Conservation (phyloP, 2,888 invertebrate species). For the Ctena decussata region DNA sequence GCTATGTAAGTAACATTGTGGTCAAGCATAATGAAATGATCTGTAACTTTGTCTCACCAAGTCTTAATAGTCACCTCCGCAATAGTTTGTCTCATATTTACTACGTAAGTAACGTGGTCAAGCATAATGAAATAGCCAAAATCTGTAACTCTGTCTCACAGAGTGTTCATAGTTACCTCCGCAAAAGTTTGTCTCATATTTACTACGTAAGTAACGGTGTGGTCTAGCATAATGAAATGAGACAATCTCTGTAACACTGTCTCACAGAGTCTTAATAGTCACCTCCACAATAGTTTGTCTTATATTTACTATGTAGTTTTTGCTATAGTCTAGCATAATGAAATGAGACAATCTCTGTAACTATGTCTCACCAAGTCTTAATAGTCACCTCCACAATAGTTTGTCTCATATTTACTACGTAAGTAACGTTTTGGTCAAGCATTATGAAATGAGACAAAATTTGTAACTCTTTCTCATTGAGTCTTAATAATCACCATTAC, state of each 20-base stretch:
- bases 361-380: slow-evolving; percentile 97
- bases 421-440: too few species aligned
- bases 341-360: slow-evolving; percentile 83
- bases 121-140: background rate
- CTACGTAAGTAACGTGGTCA: slow-evolving; percentile 91
- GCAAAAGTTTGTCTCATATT: slow-evolving; percentile 97
- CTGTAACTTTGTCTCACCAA: slow-evolving; percentile 94
- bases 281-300: slow-evolving; percentile 97
- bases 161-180: slow-evolving; percentile 96
- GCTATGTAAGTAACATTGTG: background rate
- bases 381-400: slow-evolving; percentile 96
- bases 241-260: slow-evolving; percentile 91
- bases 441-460: slow-evolving; percentile 96
- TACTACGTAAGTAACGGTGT: slow-evolving; percentile 95
- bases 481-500: slow-evolving; percentile 97
- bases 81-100: slow-evolving; percentile 96
- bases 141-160: slow-evolving; percentile 93
- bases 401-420: slow-evolving; percentile 98
- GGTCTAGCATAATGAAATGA: slow-evolving; percentile 99
- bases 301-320: slow-evolving; percentile 96
- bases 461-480: slow-evolving; percentile 94
- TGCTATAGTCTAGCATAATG: too few species aligned
- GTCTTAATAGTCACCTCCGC: slow-evolving; percentile 97
- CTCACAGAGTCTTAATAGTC: slow-evolving; percentile 97
- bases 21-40: background rate